Percentiles rank a stretch among this genome's conserved stretches.
Conservation (phyloP, 2,888 invertebrate genomes). For the Glaucopsyche alexis region DNA sequence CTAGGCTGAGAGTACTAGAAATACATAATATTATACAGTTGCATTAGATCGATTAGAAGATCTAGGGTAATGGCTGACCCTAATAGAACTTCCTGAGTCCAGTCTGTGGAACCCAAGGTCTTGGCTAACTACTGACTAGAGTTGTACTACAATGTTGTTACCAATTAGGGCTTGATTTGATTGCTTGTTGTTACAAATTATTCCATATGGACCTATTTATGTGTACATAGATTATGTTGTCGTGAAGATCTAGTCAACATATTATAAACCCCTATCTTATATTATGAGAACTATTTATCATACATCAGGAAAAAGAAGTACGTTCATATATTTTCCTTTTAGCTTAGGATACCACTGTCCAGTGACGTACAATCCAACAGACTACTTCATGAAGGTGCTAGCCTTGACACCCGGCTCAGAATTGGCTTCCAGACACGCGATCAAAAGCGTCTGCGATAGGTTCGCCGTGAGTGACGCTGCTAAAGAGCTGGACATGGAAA, state of each 20-base stretch:
- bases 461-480: conserved; percentile 89
- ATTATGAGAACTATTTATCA: too few relatives aligned
- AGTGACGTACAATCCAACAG: conserved; percentile 92
- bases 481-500: conserved; percentile 86
- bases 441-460: conserved; percentile 87
- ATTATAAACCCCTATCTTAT: too few relatives aligned
- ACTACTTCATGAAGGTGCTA: conserved; percentile 91
- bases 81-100: conserved; percentile 49
- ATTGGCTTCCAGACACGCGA: conserved; percentile 83
- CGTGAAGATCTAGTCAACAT: too few relatives aligned
- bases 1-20: conserved; percentile 27
- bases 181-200: background rate
- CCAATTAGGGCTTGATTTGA: background rate
- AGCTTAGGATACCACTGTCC: conserved; percentile 89
- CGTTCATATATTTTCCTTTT: conserved; percentile 39
- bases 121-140: conserved; percentile 29
- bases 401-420: conserved; percentile 90
- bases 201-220: background rate
- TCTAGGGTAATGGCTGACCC: conserved; percentile 44
- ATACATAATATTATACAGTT: conserved; percentile 33
- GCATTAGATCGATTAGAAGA: conserved; percentile 35
- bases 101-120: conserved; percentile 40
- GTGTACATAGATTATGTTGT: background rate
- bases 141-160: conserved; percentile 4
- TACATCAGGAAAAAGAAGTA: too few relatives aligned